Base-by-base conservation (phyloP, 2,888 invertebrate species). In the Hyposoter didymator region DNA sequence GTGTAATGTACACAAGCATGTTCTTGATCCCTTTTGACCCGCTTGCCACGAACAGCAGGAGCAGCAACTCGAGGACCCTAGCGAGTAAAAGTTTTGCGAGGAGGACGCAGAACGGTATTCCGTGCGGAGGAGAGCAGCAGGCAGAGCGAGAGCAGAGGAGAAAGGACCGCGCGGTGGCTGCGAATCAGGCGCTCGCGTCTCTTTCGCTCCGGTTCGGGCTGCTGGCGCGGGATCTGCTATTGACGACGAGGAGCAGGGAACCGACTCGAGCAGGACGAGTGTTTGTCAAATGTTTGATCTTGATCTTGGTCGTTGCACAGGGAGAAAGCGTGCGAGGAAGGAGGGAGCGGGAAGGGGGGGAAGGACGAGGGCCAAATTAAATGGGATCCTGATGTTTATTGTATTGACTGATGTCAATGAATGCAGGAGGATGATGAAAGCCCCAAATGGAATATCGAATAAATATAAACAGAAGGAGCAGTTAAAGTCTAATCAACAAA, bases 241-340 rank as follows among this genome's bases (percentile, higher is more conserved):
- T n/a, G n/a, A n/a, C n/a, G 59, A 64, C 8, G 70, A 35, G 59
- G 59, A 12, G n/a, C 43, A 14, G 52, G 69, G 69, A 79, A 59
- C 69, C 70, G 84, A 82, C 84, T 87, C 87, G 88, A 82, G n/a
- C n/a, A n/a, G 87, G 87, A 92, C 90, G 92, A 93, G 92, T 92
- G 92, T 92, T 93, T 91, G 91, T 92, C 93, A 92, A 93, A 93
- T 93, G 93, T 93, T 93, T 93, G 92, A 92, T 91, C 91, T 90
- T 91, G 92, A 84, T 74, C 81, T 84, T 45, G 28, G 45, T 81
- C n/a, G 73, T 49, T 88, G 89, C 87, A 85, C 87, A 10, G 39
- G 5, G 39, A 39, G 39, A 39, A 10, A 39, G 39, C n/a, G 43
- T 39, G n/a, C 39, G n/a, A 2, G 43, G 19, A 5, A 28, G 28